Evolutionary conservation across 2,888 invertebrate genomes (phyloP).

Genomic region (Oithona nana): DNA sequence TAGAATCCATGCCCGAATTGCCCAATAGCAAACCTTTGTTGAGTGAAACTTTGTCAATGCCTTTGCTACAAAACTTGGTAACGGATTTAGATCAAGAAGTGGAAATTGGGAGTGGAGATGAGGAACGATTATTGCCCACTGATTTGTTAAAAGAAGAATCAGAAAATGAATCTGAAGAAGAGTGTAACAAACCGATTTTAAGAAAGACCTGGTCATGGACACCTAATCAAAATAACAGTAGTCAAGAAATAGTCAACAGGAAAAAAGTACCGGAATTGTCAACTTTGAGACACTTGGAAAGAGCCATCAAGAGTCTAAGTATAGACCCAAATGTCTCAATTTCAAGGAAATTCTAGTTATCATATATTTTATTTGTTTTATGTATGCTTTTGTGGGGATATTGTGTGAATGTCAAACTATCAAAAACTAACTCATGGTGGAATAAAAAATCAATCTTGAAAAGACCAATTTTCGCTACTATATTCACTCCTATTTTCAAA

Average conservation of each 20-base stretch:
- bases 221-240: not conserved
- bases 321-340: not conserved
- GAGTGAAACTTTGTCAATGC: not conserved
- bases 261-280: not conserved
- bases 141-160: not conserved
- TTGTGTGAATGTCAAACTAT: not conserved
- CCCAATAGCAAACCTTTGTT: not conserved
- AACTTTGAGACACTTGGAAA: not conserved
- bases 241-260: no score
- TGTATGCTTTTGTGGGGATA: not conserved
- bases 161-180: not conserved
- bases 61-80: not conserved
- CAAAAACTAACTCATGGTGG: not conserved
- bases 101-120: not conserved
- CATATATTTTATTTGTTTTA: not conserved
- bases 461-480: no score
- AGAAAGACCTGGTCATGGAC: not conserved
- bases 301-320: not conserved
- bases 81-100: not conserved
- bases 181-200: not conserved
- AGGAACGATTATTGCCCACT: not conserved
- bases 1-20: not conserved
- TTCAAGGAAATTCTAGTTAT: not conserved
- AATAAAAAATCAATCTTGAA: not conserved
- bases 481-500: no score